Evolutionary conservation across 1,140 invertebrate species (phyloP), one percentile per base, ranked within the genome.

Genomic region (Pemphigus obesinymphae): DNA sequence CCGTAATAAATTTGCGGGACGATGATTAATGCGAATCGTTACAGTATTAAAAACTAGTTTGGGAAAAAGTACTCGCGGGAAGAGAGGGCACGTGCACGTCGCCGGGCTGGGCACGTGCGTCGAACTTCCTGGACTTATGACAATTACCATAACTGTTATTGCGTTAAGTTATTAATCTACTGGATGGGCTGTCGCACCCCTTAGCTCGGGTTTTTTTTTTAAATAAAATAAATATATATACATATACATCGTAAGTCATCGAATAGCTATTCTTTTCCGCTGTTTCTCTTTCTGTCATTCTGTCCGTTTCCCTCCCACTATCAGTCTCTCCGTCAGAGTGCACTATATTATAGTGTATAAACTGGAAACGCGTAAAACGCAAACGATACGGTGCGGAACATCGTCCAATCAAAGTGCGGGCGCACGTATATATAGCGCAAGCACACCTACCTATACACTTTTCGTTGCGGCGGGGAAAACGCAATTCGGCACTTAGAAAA

Each of bases 41-140:
- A 80, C 76, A 80, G 76, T 80, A 80, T 80, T 80, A 80, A 80
- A 80, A 80, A 80, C 76, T 80, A 80, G 76, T 80, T 80, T 61
- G 76, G 55, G 55, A 40, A 63, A 78, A 63, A 63, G 37, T 34
- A 76, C 73, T 76, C 50, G 2, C 50, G 31, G 50, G 73, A 58
- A 76, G 50, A 78, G 75, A 78, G 55, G 76, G 37, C 76, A 80
- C 73, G 76, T 61, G 53, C n/a, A 1, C 53, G 55, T 15, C 53
- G 37, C 34, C 45, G 40, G 68, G 26, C 17, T 26, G 23, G 76
- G 23, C 76, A 80, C 76, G 76, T 80, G 76, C 75, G 55, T 34
- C n/a, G 37, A 63, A 10, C 76, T 80, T 80, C 76, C 76, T 61
- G 76, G 76, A 63, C 76, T 80, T 45, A 40, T 20, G 76, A 61